Evolutionary conservation across 2,888 invertebrate genomes (phyloP).

Genomic region (Escarpia spicata): DNA sequence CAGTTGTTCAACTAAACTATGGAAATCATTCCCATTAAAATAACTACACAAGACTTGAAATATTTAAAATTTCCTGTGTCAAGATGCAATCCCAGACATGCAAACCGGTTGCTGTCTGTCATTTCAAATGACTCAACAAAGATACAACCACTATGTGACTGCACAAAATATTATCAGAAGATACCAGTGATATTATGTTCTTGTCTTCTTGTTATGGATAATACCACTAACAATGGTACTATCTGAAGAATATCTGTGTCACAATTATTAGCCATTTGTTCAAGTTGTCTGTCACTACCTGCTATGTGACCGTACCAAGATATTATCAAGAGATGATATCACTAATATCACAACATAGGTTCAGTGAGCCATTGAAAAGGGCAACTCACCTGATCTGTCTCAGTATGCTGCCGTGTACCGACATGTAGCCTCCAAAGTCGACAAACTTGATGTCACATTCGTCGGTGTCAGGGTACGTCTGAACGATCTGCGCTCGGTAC

Average conservation of each 20-base stretch:
- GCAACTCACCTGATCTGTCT: slow-evolving; percentile 79
- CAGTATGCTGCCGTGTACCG: slow-evolving; percentile 79
- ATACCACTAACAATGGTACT: not conserved
- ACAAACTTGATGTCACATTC: slow-evolving; percentile 86
- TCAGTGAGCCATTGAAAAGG: not conserved
- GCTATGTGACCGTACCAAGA: not conserved
- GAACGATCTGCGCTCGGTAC: slow-evolving; percentile 87
- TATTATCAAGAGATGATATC: not conserved
- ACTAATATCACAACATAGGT: not conserved
- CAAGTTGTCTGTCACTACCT: not conserved
- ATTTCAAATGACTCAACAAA: too few relatives aligned
- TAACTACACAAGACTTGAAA: too few relatives aligned
- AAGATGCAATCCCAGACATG: too few relatives aligned
- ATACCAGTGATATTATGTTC: not conserved
- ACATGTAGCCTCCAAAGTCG: slow-evolving; percentile 94
- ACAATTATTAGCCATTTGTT: not conserved
- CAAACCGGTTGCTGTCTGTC: too few relatives aligned
- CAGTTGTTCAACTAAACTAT: too few relatives aligned
- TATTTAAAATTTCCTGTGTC: too few relatives aligned
- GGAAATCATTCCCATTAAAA: too few relatives aligned
- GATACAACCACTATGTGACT: too few relatives aligned
- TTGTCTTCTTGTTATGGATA: not conserved
- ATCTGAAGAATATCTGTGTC: not conserved
- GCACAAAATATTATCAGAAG: not conserved
- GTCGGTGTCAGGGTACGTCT: slow-evolving; percentile 74